A percentile compares a stretch with the other conserved stretches of the same genome.
Conservation (phyloP, 2,888 invertebrate genomes). For the Arctia plantaginis region DNA sequence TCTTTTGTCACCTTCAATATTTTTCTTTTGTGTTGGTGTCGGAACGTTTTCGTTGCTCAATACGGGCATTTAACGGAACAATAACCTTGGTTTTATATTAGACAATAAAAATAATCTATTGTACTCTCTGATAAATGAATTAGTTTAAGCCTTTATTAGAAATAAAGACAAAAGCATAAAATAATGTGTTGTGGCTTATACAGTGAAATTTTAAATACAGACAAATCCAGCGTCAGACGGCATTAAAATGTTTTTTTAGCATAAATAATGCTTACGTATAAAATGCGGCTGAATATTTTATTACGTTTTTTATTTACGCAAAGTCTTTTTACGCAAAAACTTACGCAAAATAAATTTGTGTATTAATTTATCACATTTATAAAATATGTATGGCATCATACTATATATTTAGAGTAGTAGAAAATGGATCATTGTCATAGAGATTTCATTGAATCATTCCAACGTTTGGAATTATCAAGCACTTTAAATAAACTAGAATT, state of each 20-base stretch:
- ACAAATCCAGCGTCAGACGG: not conserved
- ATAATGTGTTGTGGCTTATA: not conserved
- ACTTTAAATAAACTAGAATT: not conserved
- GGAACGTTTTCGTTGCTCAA: conserved; percentile 61
- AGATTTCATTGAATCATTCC: too few relatives aligned
- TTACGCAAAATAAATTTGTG: too few relatives aligned
- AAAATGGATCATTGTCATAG: too few relatives aligned
- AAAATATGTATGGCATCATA: not conserved
- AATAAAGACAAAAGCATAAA: not conserved
- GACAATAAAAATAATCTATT: not conserved
- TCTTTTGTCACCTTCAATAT: conserved; percentile 42
- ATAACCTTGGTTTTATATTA: conserved; percentile 14
- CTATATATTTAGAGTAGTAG: too few relatives aligned
- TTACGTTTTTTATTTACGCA: too few relatives aligned
- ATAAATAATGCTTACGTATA: not conserved
- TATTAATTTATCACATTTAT: not conserved
- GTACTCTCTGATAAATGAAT: not conserved
- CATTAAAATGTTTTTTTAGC: not conserved
- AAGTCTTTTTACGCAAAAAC: too few relatives aligned
- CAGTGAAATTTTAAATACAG: not conserved
- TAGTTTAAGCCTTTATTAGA: not conserved
- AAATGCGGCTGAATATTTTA: not conserved
- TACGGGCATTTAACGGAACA: conserved; percentile 5
- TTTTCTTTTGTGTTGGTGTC: conserved; percentile 55
- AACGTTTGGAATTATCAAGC: not conserved